Evolutionary conservation across 2,888 invertebrate genomes (phyloP), one percentile per base, ranked within the genome.

Genomic region (Brenthis ino): DNA sequence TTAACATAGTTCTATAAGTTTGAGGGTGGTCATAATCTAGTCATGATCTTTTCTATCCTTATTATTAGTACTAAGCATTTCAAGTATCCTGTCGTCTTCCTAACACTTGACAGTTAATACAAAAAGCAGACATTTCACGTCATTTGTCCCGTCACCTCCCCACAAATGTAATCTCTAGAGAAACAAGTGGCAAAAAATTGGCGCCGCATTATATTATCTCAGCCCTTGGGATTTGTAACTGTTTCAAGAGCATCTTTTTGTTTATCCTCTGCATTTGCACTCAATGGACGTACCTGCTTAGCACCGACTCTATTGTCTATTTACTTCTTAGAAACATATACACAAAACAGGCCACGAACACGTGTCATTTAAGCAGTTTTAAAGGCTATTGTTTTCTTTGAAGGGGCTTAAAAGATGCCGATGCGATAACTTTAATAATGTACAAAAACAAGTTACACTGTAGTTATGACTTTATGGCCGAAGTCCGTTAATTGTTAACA

Each of bases 71-170:
- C 37, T 61, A 33, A 75, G 74, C 74, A 68, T 72, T 72, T 78
- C 77, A 75, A 80, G 81, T 77, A 75, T 65, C 73, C 76, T 75
- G 76, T 77, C 78, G 64, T 70, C 75, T 73, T 74, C 65, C 76
- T 76, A 77, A 78, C 82, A 82, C 83, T 82, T 79, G 80, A 86
- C 79, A 74, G 78, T 77, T 82, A 79, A 76, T 86, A 91, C 88
- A 90, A 88, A 90, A 89, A 82, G 82, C 91, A 92, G 91, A 90
- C 84, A 82, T 88, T 83, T 84, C 86, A 86, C 85, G 80, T 90
- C 88, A 80, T 93, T 92, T 91, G 90, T 86, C 79, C 83, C 85
- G 78, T 88, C 92, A 90, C 91, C 87, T 89, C 81, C 76, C 73
- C 65, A 72, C 73, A 77, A 70, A 76, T 75, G 78, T 85, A 85